Conservation (phyloP, 2,888 invertebrate species). For the Herminia tarsipennalis region DNA sequence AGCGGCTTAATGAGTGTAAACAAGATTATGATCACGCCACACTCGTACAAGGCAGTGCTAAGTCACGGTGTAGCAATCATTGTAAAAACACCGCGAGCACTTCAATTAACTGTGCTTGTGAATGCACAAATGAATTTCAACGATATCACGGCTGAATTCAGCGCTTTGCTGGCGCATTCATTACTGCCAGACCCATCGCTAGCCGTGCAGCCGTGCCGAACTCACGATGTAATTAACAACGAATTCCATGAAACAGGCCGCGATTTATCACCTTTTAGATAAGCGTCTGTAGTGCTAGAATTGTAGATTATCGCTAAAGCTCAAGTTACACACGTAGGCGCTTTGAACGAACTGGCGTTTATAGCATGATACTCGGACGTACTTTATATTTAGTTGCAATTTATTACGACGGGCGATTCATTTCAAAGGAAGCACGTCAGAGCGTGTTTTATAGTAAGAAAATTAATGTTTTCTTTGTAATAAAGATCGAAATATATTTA, state of each 20-base stretch:
- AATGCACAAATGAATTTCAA: slow-evolving; percentile 54
- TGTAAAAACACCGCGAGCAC: slow-evolving; percentile 41
- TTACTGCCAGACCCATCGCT: slow-evolving; percentile 49
- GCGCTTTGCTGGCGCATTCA: slow-evolving; percentile 56
- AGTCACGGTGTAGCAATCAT: slow-evolving; percentile 26
- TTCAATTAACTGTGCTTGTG: slow-evolving; percentile 39
- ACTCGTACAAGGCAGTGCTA: slow-evolving; percentile 26
- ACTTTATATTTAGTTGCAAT: no score
- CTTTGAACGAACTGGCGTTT: no score
- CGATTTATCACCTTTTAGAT: slow-evolving; percentile 45
- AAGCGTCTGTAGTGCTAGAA: slow-evolving; percentile 26
- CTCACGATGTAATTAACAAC: slow-evolving; percentile 62
- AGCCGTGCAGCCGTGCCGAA: slow-evolving; percentile 35
- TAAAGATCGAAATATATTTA: no score
- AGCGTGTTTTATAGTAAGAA: no score
- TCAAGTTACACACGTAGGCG: no score
- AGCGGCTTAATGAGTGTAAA: slow-evolving; percentile 14
- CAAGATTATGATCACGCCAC: slow-evolving; percentile 21
- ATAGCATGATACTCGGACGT: no score
- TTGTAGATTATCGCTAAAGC: slow-evolving; percentile 32
- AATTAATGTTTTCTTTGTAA: no score
- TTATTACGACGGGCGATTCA: no score
- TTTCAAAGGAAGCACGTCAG: no score
- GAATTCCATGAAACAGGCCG: slow-evolving; percentile 50
- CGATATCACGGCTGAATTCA: slow-evolving; percentile 50